These are phyloP conservation scores for Xiphorhynchus erythropygius DNA, from an alignment of 2,797 vertebrate species.

Conservation along the genomic window DNA sequence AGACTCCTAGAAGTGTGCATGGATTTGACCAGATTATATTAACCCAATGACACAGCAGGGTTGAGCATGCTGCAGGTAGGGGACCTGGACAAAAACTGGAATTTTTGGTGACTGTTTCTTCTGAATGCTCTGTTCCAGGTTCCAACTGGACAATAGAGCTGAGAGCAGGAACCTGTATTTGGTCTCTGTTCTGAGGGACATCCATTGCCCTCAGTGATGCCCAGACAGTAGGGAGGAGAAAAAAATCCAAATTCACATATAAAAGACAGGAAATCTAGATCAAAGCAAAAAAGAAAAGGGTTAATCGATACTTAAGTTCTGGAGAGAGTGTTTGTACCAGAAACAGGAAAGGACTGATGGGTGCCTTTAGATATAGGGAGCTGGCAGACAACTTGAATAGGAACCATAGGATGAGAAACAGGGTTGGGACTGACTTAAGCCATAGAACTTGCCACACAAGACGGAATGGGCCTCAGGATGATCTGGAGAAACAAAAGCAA, in stretches of 20 bases:
- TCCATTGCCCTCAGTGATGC: not conserved
- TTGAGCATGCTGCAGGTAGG: not conserved
- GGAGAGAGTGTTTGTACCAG: not conserved
- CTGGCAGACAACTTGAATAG: not conserved
- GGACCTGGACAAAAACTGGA: not conserved
- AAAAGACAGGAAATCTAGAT: not conserved
- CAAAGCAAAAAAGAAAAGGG: not conserved
- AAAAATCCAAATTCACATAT: not conserved
- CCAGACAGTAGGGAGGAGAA: not conserved
- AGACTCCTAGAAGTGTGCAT: not conserved
- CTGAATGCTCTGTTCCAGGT: not conserved
- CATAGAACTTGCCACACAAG: not conserved
- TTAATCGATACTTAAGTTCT: not conserved
- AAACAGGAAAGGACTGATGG: not conserved
- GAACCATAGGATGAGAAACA: not conserved
- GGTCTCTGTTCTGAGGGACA: not conserved
- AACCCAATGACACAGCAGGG: not conserved
- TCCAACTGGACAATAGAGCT: not conserved
- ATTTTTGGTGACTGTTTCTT: not conserved
- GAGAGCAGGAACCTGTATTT: not conserved
- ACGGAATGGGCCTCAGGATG: not conserved
- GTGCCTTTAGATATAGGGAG: not conserved
- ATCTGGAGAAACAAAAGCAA: not conserved
- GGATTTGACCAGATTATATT: not conserved
- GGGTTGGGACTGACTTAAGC: not conserved